Evolutionary conservation across 2,888 invertebrate genomes (phyloP).

Genomic region (Orthosia cruda): DNA sequence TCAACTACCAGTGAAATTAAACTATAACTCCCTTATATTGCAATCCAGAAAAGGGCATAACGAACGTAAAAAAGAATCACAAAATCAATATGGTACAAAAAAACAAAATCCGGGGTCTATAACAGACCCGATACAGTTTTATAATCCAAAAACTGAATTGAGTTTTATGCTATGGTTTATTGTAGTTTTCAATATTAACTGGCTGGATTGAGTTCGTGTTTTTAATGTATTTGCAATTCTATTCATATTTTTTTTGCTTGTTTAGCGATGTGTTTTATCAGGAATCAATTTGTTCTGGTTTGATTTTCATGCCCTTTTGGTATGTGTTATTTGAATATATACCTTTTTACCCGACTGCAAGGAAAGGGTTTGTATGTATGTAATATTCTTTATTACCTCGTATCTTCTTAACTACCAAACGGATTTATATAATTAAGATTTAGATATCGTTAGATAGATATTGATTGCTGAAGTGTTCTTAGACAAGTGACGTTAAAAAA

Average conservation of each 20-base stretch:
- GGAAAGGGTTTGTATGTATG: too few species aligned
- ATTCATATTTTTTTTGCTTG: background rate
- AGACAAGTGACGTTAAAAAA: too few species aligned
- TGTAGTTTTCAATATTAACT: conserved; percentile 6
- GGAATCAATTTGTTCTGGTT: background rate
- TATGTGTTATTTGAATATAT: too few species aligned
- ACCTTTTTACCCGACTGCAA: too few species aligned
- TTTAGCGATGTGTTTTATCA: background rate
- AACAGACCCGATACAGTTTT: conserved; percentile 3
- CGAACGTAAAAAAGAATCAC: conserved; percentile 4
- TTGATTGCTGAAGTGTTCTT: too few species aligned
- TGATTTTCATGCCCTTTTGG: background rate
- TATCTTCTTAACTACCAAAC: too few species aligned
- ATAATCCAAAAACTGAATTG: conserved; percentile 14
- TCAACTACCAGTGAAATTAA: background rate
- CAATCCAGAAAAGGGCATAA: conserved; percentile 1
- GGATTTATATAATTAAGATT: too few species aligned
- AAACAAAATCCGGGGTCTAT: background rate
- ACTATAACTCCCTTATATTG: background rate
- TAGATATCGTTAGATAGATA: too few species aligned
- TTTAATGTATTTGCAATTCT: background rate
- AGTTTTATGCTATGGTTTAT: conserved; percentile 1
- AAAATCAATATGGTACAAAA: background rate
- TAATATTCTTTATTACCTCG: too few species aligned
- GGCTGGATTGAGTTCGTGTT: background rate